Evolutionary conservation across 2,113 vertebrate species (phyloP), one percentile per base, ranked within the genome.

Genomic region (Psammodynastes pulverulentus): DNA sequence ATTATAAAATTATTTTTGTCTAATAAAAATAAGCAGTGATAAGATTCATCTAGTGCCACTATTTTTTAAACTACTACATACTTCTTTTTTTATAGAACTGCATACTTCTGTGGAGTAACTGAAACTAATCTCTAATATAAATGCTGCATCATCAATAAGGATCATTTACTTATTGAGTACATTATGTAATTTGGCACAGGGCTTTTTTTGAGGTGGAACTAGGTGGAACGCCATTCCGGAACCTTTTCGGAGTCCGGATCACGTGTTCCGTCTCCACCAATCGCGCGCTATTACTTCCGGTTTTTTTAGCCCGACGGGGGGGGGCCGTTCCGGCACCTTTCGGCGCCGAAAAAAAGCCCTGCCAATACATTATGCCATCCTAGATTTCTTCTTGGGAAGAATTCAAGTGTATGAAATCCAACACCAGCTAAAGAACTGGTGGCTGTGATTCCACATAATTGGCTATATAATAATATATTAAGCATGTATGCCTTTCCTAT

Each of bases 101-200:
- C 21, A 90, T n/a, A 90, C 52, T 84, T 49, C 62, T 90, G 46
- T 67, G 72, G 9, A 94, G 94, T 94, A 39, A 92, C 45, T 94
- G 88, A 34, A 89, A n/a, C 90, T 13, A 84, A 90, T 95, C 94
- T 93, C 91, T 94, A 94, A n/a, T 96, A 95, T 96, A 94, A 96
- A 92, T 91, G 95, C 92, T 94, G 58, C 92, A 86, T 54, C 85
- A 12, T 52, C 86, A 91, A 94, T 79, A 79, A 21, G 29, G 72
- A 43, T 84, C 46, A 93, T 17, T 53, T 94, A 88, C 91, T 96
- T 96, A 62, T 94, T 97, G 96, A 96, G 91, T 93, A 39, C 95
- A 86, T 96, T 96, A 95, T 95, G 93, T 95, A 97, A 97, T n/a
- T n/a, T n/a, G n/a, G n/a, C n/a, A n/a, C n/a, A n/a, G n/a, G n/a